Percentiles rank a stretch among this genome's conserved stretches.
These are phyloP conservation scores for Carterocephalus palaemon DNA, from an alignment of 2,888 invertebrate species.

Conservation along the genomic window DNA sequence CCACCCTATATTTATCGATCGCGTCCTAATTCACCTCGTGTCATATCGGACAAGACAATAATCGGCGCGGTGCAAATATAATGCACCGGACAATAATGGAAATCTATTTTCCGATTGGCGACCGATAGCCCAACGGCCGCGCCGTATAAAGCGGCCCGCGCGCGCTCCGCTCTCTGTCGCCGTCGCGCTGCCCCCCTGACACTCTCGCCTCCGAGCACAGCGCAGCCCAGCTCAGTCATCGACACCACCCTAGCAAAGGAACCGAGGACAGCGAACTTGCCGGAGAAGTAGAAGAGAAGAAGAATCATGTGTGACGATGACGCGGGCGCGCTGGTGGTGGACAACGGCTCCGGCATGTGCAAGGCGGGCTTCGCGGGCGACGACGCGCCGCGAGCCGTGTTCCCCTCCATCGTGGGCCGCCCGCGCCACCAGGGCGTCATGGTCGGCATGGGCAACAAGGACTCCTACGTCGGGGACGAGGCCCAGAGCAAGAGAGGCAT, in stretches of 20 bases:
- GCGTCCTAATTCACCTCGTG: constrained; percentile 10
- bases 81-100: constrained; percentile 18
- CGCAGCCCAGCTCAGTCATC: background rate
- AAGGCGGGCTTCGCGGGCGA: constrained; percentile 98
- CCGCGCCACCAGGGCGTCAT: constrained; percentile 96
- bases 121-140: background rate
- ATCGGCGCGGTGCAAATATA: constrained; percentile 14
- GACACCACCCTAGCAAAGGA: background rate
- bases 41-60: constrained; percentile 20
- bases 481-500: constrained; percentile 98
- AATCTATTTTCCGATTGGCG: constrained; percentile 23
- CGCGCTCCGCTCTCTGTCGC: constrained; percentile 28
- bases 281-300: constrained; percentile 17
- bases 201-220: no score
- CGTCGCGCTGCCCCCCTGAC: constrained; percentile 14
- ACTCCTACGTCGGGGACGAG: constrained; percentile 97
- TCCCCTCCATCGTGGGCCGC: constrained; percentile 96
- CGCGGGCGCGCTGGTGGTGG: constrained; percentile 95
- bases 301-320: constrained; percentile 95
- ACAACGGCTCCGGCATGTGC: constrained; percentile 99
- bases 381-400: constrained; percentile 96
- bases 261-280: background rate
- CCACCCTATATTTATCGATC: constrained; percentile 17
- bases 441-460: constrained; percentile 99
- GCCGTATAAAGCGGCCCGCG: constrained; percentile 33